Percentiles rank a stretch among this genome's conserved stretches.
Conservation (phyloP, 2,113 vertebrate species). For the Pelmatolapia mariae region DNA sequence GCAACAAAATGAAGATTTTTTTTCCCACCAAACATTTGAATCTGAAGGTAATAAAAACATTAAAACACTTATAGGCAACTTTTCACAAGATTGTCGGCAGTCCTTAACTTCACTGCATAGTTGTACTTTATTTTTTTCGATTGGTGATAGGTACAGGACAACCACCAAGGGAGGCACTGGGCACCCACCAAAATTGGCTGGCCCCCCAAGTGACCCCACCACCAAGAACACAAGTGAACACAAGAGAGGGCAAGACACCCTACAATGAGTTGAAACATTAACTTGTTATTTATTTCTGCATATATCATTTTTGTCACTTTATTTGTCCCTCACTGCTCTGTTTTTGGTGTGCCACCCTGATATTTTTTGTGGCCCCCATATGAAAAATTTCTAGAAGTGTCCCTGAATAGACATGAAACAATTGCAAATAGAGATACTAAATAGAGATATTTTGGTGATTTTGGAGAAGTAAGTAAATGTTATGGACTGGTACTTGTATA, state of each 20-base stretch:
- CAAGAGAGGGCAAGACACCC: not conserved
- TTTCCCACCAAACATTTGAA: not conserved
- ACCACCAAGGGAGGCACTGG: not conserved
- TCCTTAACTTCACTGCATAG: not conserved
- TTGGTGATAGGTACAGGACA: not conserved
- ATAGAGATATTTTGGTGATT: not conserved
- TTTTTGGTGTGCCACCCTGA: not conserved
- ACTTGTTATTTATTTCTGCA: not conserved
- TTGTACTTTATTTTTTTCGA: not conserved
- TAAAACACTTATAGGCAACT: not conserved
- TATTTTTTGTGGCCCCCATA: accelerated
- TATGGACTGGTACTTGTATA: not conserved
- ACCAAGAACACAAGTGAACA: not conserved
- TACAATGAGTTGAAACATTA: not conserved
- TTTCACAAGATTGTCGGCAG: accelerated
- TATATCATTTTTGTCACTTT: not conserved
- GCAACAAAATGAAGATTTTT: not conserved
- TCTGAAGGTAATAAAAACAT: not conserved
- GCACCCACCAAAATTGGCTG: not conserved
- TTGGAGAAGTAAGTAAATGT: not conserved
- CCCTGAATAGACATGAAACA: not conserved
- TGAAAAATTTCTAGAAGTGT: not conserved
- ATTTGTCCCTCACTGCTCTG: not conserved
- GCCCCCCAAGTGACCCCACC: not conserved
- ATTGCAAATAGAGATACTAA: not conserved